Evolutionary conservation across 1,140 invertebrate genomes (phyloP).

Genomic region (Oedothorax gibbosus): DNA sequence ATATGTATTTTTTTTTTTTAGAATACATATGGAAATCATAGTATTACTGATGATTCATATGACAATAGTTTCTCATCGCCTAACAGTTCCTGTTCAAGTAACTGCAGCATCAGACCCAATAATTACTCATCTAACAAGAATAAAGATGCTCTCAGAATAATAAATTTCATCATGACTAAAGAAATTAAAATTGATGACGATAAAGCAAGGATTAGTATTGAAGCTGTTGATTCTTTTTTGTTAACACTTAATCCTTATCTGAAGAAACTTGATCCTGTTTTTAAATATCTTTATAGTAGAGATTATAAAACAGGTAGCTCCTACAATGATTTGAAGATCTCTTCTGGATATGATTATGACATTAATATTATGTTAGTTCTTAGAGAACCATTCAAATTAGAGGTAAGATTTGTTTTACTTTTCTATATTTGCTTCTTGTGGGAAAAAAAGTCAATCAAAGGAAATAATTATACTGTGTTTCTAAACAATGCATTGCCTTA

Average conservation of each 20-base stretch:
- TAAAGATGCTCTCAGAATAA: slow-evolving; percentile 1
- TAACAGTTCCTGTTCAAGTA: no score
- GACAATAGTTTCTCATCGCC: background rate
- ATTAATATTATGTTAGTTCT: slow-evolving; percentile 7
- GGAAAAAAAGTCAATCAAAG: no score
- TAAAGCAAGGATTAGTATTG: background rate
- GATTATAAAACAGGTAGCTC: slow-evolving; percentile 28
- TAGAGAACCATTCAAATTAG: background rate
- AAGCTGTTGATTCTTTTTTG: slow-evolving; percentile 1
- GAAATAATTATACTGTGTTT: no score
- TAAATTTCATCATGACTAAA: background rate
- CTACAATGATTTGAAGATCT: slow-evolving; percentile 19
- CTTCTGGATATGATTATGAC: slow-evolving; percentile 15
- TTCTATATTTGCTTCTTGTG: no score
- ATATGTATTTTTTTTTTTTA: no score
- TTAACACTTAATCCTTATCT: background rate
- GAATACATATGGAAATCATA: background rate
- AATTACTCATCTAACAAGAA: slow-evolving; percentile 16
- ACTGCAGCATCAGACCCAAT: no score
- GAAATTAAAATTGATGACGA: slow-evolving; percentile 22
- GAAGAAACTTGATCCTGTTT: slow-evolving; percentile 14
- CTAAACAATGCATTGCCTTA: no score
- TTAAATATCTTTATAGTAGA: background rate
- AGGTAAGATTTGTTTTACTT: background rate
- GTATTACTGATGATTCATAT: background rate